Conservation (phyloP, 2,797 vertebrate species). For the Crocidura indochinensis region DNA sequence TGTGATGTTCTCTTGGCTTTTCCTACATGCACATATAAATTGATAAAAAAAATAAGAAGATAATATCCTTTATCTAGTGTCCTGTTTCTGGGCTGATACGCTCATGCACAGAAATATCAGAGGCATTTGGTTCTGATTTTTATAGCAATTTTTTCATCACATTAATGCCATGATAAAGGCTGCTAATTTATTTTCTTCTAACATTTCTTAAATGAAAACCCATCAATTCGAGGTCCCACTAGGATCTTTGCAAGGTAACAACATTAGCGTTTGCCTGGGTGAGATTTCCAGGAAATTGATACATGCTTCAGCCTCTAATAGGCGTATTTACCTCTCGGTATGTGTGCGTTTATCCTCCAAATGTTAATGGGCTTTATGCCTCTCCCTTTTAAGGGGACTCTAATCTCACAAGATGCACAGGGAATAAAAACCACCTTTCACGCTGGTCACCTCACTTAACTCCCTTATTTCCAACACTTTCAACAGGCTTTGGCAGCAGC, state of each 20-base stretch:
- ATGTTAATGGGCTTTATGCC: constrained; percentile 10
- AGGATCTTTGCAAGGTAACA: constrained; percentile 16
- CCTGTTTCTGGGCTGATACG: background rate
- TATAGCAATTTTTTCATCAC: constrained; percentile 50
- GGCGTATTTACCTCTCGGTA: constrained; percentile 70
- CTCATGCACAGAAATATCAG: background rate
- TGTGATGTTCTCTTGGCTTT: no score
- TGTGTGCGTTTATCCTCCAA: constrained; percentile 56
- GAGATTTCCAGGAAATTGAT: constrained; percentile 44
- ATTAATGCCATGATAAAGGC: background rate
- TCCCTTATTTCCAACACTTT: constrained; percentile 65
- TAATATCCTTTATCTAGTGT: background rate
- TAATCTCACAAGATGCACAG: constrained; percentile 43
- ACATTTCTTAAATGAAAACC: constrained; percentile 75
- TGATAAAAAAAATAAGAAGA: no score
- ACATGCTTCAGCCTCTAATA: constrained; percentile 32
- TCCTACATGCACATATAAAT: no score
- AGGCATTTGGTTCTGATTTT: background rate
- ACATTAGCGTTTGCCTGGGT: background rate
- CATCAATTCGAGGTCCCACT: constrained; percentile 47
- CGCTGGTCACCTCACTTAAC: constrained; percentile 8
- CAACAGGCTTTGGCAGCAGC: constrained; percentile 56
- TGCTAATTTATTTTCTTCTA: background rate
- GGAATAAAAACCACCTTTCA: background rate
- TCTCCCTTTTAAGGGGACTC: background rate